phyloP scores from a whole-genome alignment of 2,888 invertebrate genomes.

The Epirrita christyi region DNA sequence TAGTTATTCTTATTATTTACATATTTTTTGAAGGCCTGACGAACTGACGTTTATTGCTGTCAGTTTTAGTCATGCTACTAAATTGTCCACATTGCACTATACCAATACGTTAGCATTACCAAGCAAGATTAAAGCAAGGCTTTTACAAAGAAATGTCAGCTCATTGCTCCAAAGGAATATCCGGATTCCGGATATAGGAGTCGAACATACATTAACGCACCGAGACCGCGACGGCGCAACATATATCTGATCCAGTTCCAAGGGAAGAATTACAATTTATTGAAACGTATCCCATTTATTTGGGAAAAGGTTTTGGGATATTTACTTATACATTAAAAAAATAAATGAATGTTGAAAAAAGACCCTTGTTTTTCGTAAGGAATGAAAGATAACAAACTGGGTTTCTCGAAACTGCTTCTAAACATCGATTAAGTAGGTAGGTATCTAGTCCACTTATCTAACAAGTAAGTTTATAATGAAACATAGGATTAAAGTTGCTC shows the following conservation, averaged over 20 bases:
- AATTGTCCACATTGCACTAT: too few species aligned
- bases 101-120: neutral
- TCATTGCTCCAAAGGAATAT: slow-evolving; percentile 18
- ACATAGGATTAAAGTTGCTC: too few species aligned
- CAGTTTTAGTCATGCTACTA: too few species aligned
- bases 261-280: neutral
- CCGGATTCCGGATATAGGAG: slow-evolving; percentile 39
- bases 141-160: slow-evolving; percentile 14
- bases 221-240: neutral
- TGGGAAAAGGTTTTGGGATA: neutral
- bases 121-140: slow-evolving; percentile 29
- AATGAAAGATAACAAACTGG: too few species aligned
- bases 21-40: too few species aligned
- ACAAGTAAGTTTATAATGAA: too few species aligned
- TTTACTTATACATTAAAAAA: neutral
- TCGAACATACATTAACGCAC: slow-evolving; percentile 10
- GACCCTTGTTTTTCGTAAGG: neutral
- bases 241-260: neutral
- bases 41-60: too few species aligned
- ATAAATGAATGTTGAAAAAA: neutral
- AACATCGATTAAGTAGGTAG: too few species aligned
- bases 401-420: too few species aligned
- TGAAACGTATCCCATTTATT: neutral
- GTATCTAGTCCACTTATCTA: too few species aligned
- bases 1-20: too few species aligned